These are phyloP conservation scores for Hafferia zeledoni DNA, from an alignment of 2,797 vertebrate species.

Conservation along the genomic window DNA sequence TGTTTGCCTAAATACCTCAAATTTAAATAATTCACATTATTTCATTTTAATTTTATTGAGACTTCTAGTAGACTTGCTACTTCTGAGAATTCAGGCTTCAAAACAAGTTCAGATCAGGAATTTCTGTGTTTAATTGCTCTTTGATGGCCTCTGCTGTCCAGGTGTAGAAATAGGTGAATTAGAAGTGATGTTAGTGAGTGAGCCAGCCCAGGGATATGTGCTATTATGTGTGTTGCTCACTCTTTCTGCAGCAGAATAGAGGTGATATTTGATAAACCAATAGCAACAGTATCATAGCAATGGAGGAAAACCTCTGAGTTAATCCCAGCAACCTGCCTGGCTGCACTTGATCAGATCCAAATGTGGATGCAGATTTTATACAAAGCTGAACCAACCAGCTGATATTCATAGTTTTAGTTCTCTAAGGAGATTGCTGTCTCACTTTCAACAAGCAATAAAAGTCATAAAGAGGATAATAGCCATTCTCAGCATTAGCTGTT, in stretches of 20 bases:
- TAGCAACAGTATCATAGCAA: background rate
- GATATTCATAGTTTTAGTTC: background rate
- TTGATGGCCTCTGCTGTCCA: constrained; percentile 1
- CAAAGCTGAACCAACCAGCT: background rate
- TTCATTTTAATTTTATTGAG: background rate
- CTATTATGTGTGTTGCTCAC: background rate
- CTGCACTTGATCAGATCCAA: background rate
- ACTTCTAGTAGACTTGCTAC: background rate
- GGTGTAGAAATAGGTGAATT: background rate
- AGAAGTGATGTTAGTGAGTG: background rate
- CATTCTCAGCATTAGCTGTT: background rate
- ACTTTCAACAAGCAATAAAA: background rate
- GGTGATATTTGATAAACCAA: background rate
- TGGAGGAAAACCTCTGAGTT: background rate
- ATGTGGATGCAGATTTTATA: background rate
- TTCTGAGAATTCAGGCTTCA: background rate
- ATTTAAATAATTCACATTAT: background rate
- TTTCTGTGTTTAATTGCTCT: background rate
- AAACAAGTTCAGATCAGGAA: background rate
- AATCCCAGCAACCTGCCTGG: background rate
- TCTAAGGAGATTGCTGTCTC: background rate
- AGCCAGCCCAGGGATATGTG: background rate
- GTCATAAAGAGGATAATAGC: background rate
- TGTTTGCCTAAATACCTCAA: background rate
- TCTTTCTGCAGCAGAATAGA: background rate